Evolutionary conservation across 2,888 invertebrate species (phyloP), one percentile per base, ranked within the genome.

Genomic region (Apocheima hispidaria): DNA sequence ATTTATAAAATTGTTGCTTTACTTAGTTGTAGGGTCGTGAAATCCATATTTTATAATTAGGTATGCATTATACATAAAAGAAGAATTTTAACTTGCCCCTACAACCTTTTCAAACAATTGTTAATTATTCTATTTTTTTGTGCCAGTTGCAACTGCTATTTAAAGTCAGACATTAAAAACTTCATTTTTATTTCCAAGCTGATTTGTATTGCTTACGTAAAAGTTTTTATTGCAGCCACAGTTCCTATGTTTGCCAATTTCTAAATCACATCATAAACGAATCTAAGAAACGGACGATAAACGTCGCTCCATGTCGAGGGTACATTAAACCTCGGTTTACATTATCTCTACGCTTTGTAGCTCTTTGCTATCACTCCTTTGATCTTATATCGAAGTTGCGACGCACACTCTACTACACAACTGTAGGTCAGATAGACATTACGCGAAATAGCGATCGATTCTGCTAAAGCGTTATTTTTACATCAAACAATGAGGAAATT

Each of bases 341-440:
- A 63, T 63, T 65, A 64, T 36, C 57, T 26, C 21, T 35, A 43
- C 54, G 61, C 52, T 59, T 49, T 63, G 60, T 61, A 58, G 38
- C 57, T 65, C 55, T 55, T 51, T 57, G 60, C 67, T 62, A 62
- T 59, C 38, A 50, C 38, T 64, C 65, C 66, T 70, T 70, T 70
- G 68, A 70, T 70, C 65, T 66, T 23, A 52, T 46, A 65, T 64
- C 60, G 60, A 65, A 63, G 65, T 62, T 58, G 50, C 60, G 56
- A 52, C 43, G 48, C 54, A 52, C 56, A 56, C 50, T 49, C 52
- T 59, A 57, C 64, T 63, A 60, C 59, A 66, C 59, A 68, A 26
- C 21, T 43, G 59, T 63, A 59, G 59, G 59, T 55, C 53, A 61
- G 18, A 41, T 57, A 62, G 16, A 14, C 55, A 62, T 63, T 58